Evolutionary conservation across 2,113 vertebrate genomes (phyloP).

Genomic region (Corynorhinus townsendii): DNA sequence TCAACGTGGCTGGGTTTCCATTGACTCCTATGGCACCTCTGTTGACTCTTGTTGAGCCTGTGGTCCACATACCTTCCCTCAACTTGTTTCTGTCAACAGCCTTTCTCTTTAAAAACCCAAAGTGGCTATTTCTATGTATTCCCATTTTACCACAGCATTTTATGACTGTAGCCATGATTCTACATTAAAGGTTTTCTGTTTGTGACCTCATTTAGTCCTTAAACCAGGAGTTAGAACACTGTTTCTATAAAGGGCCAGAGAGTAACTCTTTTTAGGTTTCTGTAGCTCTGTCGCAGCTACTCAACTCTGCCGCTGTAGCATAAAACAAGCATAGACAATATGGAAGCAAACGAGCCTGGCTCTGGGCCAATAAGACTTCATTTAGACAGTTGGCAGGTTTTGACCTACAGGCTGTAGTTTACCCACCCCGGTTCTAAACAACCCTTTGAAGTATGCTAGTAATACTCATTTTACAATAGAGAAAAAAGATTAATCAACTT

Average conservation of each 20-base stretch:
- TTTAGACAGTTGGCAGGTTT: neutral
- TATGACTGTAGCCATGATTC: neutral
- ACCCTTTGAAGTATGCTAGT: neutral
- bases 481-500: neutral
- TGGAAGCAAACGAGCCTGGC: neutral
- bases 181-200: neutral
- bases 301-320: neutral
- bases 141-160: neutral
- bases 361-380: neutral
- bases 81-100: neutral
- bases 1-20: neutral
- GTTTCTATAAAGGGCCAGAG: neutral
- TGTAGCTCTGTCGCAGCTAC: neutral
- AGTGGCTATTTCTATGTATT: neutral
- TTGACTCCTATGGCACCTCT: rapidly evolving
- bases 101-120: neutral
- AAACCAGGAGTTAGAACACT: neutral
- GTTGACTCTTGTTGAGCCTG: neutral
- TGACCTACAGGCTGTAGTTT: neutral
- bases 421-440: neutral
- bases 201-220: neutral
- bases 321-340: neutral
- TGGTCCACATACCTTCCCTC: neutral
- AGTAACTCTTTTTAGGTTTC: neutral
- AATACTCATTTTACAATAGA: neutral